A percentile compares a stretch with the other conserved stretches of the same genome.
Evolutionary conservation across 2,113 vertebrate species (phyloP).

Genomic region (Ammospiza caudacuta): DNA sequence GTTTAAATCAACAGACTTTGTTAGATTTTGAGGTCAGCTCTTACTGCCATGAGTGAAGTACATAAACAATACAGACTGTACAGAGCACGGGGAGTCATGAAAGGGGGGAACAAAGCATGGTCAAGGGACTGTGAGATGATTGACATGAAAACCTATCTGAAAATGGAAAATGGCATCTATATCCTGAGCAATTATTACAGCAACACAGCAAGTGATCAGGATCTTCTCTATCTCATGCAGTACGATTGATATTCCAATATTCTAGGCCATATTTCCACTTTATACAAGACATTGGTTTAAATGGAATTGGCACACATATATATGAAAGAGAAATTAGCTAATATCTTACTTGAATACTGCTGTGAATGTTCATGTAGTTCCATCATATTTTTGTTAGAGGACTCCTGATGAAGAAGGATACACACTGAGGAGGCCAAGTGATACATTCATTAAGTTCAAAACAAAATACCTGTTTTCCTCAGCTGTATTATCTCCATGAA

Average conservation of each 20-base stretch:
- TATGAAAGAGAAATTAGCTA: neutral
- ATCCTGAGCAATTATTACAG: neutral
- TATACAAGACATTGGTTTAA: neutral
- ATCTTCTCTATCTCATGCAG: neutral
- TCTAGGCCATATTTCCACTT: neutral
- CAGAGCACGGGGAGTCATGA: neutral
- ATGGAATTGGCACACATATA: neutral
- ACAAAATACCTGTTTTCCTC: neutral
- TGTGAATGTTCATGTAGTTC: neutral
- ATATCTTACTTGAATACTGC: neutral
- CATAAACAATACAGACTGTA: accelerated
- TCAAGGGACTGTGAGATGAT: neutral
- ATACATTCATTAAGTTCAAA: neutral
- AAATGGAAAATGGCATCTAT: neutral
- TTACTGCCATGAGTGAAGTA: neutral
- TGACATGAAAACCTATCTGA: neutral
- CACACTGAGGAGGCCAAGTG: neutral
- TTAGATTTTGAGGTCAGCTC: neutral
- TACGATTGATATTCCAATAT: neutral
- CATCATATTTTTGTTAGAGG: neutral
- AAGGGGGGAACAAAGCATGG: neutral
- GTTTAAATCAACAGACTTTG: neutral
- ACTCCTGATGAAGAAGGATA: neutral
- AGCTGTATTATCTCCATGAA: neutral
- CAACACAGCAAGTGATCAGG: neutral